phyloP scores from a whole-genome alignment of 2,113 vertebrate genomes.

The Stictonetta naevosa region DNA sequence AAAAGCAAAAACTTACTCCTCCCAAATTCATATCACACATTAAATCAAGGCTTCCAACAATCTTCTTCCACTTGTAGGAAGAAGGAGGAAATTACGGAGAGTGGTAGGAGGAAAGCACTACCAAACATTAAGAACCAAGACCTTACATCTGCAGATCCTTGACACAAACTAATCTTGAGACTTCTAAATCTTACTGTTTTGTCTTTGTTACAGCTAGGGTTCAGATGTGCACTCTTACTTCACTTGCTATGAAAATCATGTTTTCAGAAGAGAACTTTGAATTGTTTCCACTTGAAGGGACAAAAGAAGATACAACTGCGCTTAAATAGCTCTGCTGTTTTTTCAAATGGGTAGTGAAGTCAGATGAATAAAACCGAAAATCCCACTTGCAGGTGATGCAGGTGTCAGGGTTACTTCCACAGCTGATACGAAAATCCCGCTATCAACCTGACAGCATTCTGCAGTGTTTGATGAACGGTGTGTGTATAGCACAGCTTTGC shows the following conservation, averaged over 20 bases:
- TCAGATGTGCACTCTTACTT: not conserved
- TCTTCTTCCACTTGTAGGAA: not conserved
- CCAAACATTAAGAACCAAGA: not conserved
- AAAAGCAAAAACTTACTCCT: constrained; percentile 4
- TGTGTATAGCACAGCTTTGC: not conserved
- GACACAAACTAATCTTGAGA: not conserved
- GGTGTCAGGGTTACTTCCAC: not conserved
- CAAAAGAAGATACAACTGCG: not conserved
- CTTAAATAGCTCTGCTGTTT: not conserved
- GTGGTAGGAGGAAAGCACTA: not conserved
- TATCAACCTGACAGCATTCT: not conserved
- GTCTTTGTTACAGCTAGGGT: not conserved
- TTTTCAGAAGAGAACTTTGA: not conserved
- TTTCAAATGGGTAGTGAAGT: not conserved
- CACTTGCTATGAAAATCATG: not conserved
- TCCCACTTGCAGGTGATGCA: not conserved
- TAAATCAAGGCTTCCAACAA: not conserved
- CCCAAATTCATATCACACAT: not conserved
- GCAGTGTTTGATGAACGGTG: not conserved
- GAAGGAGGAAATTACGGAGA: not conserved
- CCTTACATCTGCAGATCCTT: not conserved
- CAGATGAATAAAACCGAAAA: not conserved
- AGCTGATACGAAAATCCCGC: not conserved
- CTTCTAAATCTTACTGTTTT: not conserved
- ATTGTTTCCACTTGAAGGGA: not conserved